These are phyloP conservation scores for Torymus auratus DNA, from an alignment of 2,888 invertebrate species.

Conservation along the genomic window DNA sequence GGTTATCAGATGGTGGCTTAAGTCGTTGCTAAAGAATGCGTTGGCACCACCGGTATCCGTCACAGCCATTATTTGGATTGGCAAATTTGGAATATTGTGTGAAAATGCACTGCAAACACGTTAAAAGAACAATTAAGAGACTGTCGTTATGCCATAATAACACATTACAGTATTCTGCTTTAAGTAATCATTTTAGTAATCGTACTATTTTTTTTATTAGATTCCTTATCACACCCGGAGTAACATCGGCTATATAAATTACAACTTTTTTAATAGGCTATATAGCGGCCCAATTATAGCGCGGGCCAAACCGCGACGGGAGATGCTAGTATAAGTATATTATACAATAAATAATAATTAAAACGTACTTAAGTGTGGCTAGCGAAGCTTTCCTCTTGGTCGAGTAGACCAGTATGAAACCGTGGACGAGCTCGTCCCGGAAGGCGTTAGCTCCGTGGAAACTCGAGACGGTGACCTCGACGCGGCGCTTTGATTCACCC, in stretches of 20 bases:
- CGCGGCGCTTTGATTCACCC: conserved; percentile 91
- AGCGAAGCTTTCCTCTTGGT: conserved; percentile 96
- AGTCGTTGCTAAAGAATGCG: conserved; percentile 92
- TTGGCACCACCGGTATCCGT: conserved; percentile 93
- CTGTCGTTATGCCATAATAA: too few species aligned
- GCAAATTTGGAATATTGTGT: conserved; percentile 93
- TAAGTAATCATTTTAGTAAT: too few species aligned
- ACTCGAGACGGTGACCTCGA: conserved; percentile 94
- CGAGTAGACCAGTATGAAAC: conserved; percentile 96
- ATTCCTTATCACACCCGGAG: too few species aligned
- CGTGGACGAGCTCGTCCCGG: conserved; percentile 94
- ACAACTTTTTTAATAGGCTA: too few species aligned
- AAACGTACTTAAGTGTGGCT: conserved; percentile 88
- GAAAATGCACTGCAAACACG: conserved; percentile 87
- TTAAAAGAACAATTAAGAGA: neutral
- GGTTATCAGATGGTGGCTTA: conserved; percentile 92
- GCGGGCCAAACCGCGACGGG: too few species aligned
- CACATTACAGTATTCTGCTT: too few species aligned
- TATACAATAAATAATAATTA: conserved; percentile 4
- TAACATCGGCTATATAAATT: too few species aligned
- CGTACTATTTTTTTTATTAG: too few species aligned
- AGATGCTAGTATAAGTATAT: too few species aligned
- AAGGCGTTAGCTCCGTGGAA: conserved; percentile 96
- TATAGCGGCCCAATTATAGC: too few species aligned
- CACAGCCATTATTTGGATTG: conserved; percentile 95